Evolutionary conservation across 2,113 vertebrate species (phyloP).

Genomic region (Platycercus adscitus): DNA sequence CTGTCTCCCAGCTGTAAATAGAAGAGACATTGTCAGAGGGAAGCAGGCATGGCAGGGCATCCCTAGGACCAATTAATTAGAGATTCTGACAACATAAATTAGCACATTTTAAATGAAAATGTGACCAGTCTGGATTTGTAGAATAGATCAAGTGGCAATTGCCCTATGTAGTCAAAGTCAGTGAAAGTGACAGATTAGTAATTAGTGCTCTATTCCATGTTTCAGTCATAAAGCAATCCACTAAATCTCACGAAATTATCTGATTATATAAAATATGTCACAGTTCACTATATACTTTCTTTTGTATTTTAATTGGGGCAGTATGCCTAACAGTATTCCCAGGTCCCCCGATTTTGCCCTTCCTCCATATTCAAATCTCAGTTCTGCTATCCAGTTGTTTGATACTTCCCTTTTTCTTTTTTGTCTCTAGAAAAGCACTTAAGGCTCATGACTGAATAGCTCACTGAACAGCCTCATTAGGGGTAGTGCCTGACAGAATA

Average conservation of each 20-base stretch:
- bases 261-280: background rate
- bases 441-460: background rate
- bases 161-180: conserved; percentile 25
- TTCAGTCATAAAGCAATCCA: conserved; percentile 29
- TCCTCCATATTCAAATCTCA: background rate
- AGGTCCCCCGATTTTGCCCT: background rate
- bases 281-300: conserved; percentile 6
- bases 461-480: background rate
- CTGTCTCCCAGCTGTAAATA: background rate
- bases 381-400: background rate
- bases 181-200: conserved; percentile 37
- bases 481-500: background rate
- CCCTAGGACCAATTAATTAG: conserved; percentile 33
- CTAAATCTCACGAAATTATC: conserved; percentile 13
- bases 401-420: background rate
- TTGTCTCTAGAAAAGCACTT: background rate
- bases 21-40: conserved; percentile 9
- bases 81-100: conserved; percentile 50
- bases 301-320: background rate
- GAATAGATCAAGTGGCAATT: conserved; percentile 9
- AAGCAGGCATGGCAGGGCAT: conserved; percentile 12
- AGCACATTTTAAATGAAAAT: conserved; percentile 18
- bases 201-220: conserved; percentile 11
- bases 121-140: background rate
- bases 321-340: background rate